phyloP scores from a whole-genome alignment of 2,888 invertebrate species.

The Cheilosia vulpina region DNA sequence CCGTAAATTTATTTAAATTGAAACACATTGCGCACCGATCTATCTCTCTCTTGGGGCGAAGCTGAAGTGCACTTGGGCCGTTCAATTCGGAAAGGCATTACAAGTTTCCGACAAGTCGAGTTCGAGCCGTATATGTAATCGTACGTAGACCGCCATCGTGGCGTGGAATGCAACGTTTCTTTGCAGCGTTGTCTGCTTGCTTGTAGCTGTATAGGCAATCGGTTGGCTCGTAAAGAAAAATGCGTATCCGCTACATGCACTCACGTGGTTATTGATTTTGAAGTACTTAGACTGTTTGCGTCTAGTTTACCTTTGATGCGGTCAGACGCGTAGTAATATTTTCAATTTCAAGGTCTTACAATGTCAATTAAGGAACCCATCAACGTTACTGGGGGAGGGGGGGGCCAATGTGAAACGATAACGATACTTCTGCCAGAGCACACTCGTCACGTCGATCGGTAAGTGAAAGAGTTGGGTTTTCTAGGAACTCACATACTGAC shows the following conservation, averaged over 20 bases:
- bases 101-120: conserved; percentile 49
- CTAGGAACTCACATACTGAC: conserved; percentile 3
- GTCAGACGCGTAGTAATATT: conserved; percentile 55
- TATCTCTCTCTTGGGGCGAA: conserved; percentile 63
- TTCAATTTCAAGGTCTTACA: conserved; percentile 66
- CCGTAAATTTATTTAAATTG: conserved; percentile 56
- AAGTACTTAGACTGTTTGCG: background rate
- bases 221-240: conserved; percentile 19
- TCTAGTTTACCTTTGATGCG: conserved; percentile 67
- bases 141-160: background rate
- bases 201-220: conserved; percentile 28
- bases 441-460: background rate
- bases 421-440: background rate
- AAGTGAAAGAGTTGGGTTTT: background rate
- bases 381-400: background rate
- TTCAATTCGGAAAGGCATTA: conserved; percentile 61
- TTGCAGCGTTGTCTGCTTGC: conserved; percentile 27
- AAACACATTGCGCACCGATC: conserved; percentile 41
- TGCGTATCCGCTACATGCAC: conserved; percentile 47
- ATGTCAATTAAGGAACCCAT: conserved; percentile 65
- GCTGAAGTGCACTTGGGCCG: conserved; percentile 60
- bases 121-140: background rate
- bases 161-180: conserved; percentile 60
- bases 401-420: background rate
- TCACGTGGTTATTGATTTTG: conserved; percentile 18